phyloP scores from a whole-genome alignment of 2,113 vertebrate genomes.

The Myotis yumanensis region DNA sequence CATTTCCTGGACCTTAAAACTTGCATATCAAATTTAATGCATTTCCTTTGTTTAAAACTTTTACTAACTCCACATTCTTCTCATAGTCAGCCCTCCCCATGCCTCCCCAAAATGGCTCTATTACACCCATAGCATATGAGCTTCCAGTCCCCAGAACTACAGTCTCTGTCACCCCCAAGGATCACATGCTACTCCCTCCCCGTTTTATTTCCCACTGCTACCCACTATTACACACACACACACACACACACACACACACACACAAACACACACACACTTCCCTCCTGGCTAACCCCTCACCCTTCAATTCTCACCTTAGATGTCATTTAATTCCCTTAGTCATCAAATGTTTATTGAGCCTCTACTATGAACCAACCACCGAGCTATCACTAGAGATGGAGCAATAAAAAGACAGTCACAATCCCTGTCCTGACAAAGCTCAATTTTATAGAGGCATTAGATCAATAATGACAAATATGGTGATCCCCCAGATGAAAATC shows the following conservation, averaged over 20 bases:
- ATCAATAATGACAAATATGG: neutral
- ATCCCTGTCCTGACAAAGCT: neutral
- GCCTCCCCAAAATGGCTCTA: neutral
- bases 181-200: neutral
- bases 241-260: neutral
- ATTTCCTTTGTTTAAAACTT: neutral
- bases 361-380: neutral
- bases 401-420: neutral
- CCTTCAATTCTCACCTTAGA: neutral
- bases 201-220: neutral
- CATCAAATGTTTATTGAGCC: neutral
- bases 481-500: neutral
- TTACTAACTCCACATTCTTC: neutral
- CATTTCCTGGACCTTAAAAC: neutral
- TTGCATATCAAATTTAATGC: neutral
- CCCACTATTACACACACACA: neutral
- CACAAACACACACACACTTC: neutral
- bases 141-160: neutral
- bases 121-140: rapidly evolving
- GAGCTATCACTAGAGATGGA: neutral
- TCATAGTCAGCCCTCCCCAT: neutral
- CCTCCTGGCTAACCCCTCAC: neutral
- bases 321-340: neutral
- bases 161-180: neutral
- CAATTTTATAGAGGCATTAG: neutral